These are phyloP conservation scores for Pogonomyrmex californicus DNA, from an alignment of 1,140 invertebrate genomes.

Conservation along the genomic window DNA sequence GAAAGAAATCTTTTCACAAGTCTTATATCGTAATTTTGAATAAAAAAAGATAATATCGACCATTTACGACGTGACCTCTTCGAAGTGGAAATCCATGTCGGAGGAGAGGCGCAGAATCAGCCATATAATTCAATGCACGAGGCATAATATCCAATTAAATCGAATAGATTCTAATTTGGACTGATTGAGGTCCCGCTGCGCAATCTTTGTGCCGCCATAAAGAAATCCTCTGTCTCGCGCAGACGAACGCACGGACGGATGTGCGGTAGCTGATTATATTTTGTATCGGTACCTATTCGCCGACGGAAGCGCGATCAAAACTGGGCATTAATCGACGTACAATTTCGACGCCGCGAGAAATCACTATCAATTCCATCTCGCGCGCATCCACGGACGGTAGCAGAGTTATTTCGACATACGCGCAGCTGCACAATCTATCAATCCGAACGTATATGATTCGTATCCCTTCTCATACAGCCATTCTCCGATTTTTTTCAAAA, in stretches of 20 bases:
- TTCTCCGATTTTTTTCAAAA: constrained; percentile 5
- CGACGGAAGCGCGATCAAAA: constrained; percentile 8
- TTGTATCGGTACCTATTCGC: constrained; percentile 68
- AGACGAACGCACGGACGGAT: constrained; percentile 25
- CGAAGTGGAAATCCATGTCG: constrained; percentile 14
- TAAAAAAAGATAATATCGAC: neutral
- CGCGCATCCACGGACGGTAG: constrained; percentile 26
- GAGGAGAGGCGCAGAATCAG: constrained; percentile 57
- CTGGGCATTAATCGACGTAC: constrained; percentile 46
- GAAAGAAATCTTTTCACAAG: neutral
- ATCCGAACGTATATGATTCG: constrained; percentile 24
- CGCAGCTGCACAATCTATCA: constrained; percentile 42
- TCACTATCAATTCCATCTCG: constrained; percentile 43
- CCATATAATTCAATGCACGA: constrained; percentile 76
- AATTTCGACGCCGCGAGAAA: constrained; percentile 40
- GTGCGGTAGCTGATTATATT: constrained; percentile 81
- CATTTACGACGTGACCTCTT: constrained; percentile 20
- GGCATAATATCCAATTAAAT: constrained; percentile 83
- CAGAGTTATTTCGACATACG: constrained; percentile 26
- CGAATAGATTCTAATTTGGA: constrained; percentile 84
- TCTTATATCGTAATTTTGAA: neutral
- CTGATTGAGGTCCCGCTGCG: constrained; percentile 78
- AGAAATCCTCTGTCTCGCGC: constrained; percentile 68
- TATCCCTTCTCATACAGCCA: neutral
- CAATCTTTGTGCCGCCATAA: constrained; percentile 73